These are phyloP conservation scores for Australoheros scitulus DNA, from an alignment of 2,113 vertebrate species.

Conservation along the genomic window DNA sequence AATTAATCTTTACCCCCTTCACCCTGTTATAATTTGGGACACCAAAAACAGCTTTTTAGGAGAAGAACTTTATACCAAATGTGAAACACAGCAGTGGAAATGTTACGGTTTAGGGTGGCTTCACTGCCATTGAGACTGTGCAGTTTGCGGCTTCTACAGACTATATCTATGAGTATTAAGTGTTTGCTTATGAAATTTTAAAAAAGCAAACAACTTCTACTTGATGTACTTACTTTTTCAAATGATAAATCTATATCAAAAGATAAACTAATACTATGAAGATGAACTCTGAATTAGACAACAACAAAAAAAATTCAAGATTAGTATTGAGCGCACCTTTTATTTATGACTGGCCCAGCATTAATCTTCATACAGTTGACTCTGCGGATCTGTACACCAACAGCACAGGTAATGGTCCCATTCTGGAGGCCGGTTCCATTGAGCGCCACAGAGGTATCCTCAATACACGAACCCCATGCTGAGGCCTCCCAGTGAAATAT, in stretches of 20 bases:
- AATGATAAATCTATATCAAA: neutral
- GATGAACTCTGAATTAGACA: neutral
- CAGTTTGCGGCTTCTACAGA: too few species aligned
- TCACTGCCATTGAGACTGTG: neutral
- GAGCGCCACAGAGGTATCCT: slow-evolving; percentile 70
- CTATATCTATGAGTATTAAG: neutral
- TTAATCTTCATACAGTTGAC: slow-evolving; percentile 87
- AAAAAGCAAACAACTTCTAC: neutral
- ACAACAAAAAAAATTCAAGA: neutral
- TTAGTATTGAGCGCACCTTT: slow-evolving; percentile 82
- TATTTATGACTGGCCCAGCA: slow-evolving; percentile 84
- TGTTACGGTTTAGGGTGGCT: neutral
- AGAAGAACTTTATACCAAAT: neutral
- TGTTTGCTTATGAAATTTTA: neutral
- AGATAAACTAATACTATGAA: neutral
- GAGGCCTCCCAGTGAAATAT: slow-evolving; percentile 89
- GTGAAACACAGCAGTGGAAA: neutral
- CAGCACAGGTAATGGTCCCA: slow-evolving; percentile 79
- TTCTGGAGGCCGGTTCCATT: slow-evolving; percentile 80
- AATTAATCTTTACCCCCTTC: neutral
- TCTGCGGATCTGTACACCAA: slow-evolving; percentile 87
- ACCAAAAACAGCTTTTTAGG: neutral
- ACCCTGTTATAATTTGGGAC: neutral
- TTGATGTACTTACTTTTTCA: neutral
- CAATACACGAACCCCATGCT: slow-evolving; percentile 87